Base-by-base conservation (phyloP, 1,140 invertebrate genomes). In the Cydia fagiglandana region DNA sequence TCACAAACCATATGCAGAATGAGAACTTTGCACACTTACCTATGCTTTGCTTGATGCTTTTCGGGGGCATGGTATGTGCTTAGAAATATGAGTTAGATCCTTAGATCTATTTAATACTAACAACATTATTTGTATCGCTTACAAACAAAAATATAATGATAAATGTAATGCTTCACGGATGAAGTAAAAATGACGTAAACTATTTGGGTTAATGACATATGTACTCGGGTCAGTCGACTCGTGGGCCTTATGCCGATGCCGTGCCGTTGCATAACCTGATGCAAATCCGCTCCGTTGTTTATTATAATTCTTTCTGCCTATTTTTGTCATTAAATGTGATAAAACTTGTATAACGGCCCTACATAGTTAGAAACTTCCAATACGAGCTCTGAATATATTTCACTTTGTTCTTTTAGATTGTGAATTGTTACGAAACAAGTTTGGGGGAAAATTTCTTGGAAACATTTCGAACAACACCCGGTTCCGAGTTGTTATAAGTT, bases 121-220 rank as follows among this genome's bases (percentile, higher is more conserved):
- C 12, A 13, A 56, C 17, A 24, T 61, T 61, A 6, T 1, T 20
- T 61, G 17, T 61, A 24, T 24, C 53, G 2, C 5, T 56, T 61
- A 53, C 56, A 61, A 61, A 61, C n/a, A 56, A 56, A 47, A n/a
- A 53, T 0, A 30, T 20, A 2, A 41, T 70, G 66, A 70, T 41
- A 70, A 70, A 70, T 70, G 30, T 17, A 41, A 38, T 70, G n/a
- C 66, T 17, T 70, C 34, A 41, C n/a, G 34, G 66, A 70, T 70
- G 66, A 68, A 47, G 73, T 20, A 64, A 64, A 53, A 78, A 77
- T 73, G 76, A 77, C 73, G 77, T 73, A 70, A 47, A 75, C 70
- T 53, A 78, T 80, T 64, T 82, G 47, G 79, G 80, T 78, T 80
- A 78, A 82, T 80, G 70, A 30, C 70, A 77, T 77, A 24, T 24